phyloP scores from a whole-genome alignment of 2,113 vertebrate species.

The Saccopteryx leptura region DNA sequence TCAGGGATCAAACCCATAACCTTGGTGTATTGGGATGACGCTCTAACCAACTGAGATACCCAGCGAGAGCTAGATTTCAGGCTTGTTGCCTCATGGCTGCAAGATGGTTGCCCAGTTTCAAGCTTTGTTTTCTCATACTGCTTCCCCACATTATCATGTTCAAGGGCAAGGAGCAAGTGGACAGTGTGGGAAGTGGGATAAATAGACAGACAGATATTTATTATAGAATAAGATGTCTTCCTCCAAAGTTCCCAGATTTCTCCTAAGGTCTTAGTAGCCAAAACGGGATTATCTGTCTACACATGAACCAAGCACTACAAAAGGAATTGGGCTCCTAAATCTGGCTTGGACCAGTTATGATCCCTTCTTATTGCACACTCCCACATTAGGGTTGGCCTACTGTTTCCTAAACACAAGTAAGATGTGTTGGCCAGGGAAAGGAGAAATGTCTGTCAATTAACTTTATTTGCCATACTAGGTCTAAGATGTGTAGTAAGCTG shows the following conservation, averaged over 20 bases:
- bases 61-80: neutral
- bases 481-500: neutral
- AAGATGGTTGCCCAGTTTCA: neutral
- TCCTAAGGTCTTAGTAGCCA: neutral
- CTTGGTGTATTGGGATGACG: too few relatives aligned
- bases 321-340: neutral
- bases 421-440: neutral
- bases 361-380: rapidly evolving
- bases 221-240: neutral
- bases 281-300: neutral
- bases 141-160: neutral
- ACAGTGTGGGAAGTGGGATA: neutral
- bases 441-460: neutral
- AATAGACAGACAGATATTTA: neutral
- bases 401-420: neutral
- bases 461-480: neutral
- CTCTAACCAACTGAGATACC: too few relatives aligned
- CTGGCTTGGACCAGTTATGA: neutral
- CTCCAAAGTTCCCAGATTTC: neutral
- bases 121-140: neutral
- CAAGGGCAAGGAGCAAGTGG: neutral
- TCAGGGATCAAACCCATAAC: too few relatives aligned
- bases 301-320: neutral
- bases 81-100: neutral
- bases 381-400: neutral